Evolutionary conservation across 2,113 vertebrate genomes (phyloP), one percentile per base, ranked within the genome.

Genomic region (Rhabdornis inornatus): DNA sequence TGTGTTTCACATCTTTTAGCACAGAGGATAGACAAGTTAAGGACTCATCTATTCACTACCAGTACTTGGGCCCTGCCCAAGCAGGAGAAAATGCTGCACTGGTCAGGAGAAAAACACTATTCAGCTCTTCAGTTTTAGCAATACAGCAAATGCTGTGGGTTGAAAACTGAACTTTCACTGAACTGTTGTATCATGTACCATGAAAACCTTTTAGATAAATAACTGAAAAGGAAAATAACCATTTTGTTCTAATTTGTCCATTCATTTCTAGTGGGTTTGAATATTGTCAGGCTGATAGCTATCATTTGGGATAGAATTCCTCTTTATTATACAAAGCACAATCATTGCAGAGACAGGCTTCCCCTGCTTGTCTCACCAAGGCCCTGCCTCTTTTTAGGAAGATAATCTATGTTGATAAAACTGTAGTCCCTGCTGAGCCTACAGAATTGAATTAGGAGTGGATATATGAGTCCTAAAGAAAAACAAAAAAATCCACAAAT

Each of bases 401-500:
- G 95, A 95, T 96, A 94, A 95, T 94, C 94, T 94, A 9, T 56
- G 63, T 49, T 95, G 93, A 96, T 96, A 95, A 95, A 52, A 33
- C 52, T 83, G 12, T 64, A 93, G 78, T 86, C 78, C 20, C 75
- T 65, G 39, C 55, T 96, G 50, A 74, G 59, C 45, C 75, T 70
- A 47, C 56, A 86, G 75, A 94, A 94, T 93, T 85, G 39, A 92
- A 91, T 89, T 88, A 88, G 42, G 72, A 93, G 33, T 88, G 45
- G 50, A 83, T 83, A 90, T 69, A 35, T 45, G 60, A 89, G 57
- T 60, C 53, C 49, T 76, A 83, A 84, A 94, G 49, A 63, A 79
- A 89, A 75, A 33, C 49, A 71, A 13, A 28, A 21, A 22, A 68
- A 3, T 27, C 64, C 72, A 71, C 49, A 59, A 83, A 77, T 91